These are phyloP conservation scores for Apostichopus japonicus DNA, from an alignment of 35 echinoderm and acorn worm species.

Conservation along the genomic window DNA sequence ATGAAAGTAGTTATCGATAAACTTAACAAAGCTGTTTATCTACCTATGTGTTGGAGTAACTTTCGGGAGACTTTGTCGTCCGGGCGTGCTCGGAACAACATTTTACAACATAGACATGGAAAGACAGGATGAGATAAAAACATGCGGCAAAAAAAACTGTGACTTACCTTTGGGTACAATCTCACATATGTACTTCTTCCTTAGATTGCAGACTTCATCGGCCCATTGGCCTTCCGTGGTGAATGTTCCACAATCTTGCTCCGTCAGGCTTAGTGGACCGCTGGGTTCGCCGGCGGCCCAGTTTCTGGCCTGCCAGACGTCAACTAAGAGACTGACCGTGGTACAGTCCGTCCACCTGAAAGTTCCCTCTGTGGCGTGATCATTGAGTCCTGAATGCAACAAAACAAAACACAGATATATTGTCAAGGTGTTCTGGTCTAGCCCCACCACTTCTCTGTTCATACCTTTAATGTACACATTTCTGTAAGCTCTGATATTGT, in stretches of 20 bases:
- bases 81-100: too few relatives aligned
- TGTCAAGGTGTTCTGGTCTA: too few relatives aligned
- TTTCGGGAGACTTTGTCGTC: too few relatives aligned
- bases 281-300: constrained; percentile 63
- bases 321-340: background rate
- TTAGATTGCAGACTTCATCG: constrained; percentile 54
- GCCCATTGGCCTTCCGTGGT: constrained; percentile 56
- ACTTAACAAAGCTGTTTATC: too few relatives aligned
- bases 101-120: too few relatives aligned
- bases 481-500: too few relatives aligned
- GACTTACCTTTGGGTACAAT: constrained; percentile 61
- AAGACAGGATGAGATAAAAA: too few relatives aligned
- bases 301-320: constrained; percentile 54
- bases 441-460: too few relatives aligned
- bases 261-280: constrained; percentile 33
- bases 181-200: constrained; percentile 68
- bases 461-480: too few relatives aligned
- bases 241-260: constrained; percentile 72
- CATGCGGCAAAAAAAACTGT: background rate
- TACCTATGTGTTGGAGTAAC: too few relatives aligned
- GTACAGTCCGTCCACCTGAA: constrained; percentile 80
- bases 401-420: background rate
- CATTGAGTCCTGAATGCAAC: constrained; percentile 60
- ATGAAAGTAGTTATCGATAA: too few relatives aligned
- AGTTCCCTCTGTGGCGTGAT: constrained; percentile 56